phyloP scores from a whole-genome alignment of 37 sponge, comb jelly and placozoan genomes.

The Geodia barretti region DNA sequence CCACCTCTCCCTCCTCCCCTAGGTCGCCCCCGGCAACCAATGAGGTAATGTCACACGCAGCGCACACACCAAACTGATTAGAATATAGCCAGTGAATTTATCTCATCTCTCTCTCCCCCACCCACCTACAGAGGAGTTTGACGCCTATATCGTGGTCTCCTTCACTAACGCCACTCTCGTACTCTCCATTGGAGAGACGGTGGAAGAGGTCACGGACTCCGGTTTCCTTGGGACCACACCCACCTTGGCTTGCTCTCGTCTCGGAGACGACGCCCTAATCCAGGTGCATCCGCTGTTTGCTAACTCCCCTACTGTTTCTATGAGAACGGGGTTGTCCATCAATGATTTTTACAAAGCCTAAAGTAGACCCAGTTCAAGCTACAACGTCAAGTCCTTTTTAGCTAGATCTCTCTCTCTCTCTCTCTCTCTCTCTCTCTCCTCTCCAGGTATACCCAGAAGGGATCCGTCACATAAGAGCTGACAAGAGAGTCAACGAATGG shows the following conservation, averaged over 20 bases:
- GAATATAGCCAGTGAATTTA: too few species aligned
- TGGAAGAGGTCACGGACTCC: conserved; percentile 98
- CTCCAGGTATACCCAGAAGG: conserved; percentile 94
- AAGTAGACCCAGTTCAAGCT: too few species aligned
- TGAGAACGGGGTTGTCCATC: neutral
- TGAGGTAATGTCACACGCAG: neutral
- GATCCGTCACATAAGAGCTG: conserved; percentile 94
- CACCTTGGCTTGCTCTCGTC: conserved; percentile 86
- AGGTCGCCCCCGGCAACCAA: neutral
- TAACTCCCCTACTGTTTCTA: neutral
- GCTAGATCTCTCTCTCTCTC: neutral
- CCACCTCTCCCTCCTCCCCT: neutral
- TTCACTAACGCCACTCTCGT: conserved; percentile 99
- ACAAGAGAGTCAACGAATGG: conserved; percentile 98
- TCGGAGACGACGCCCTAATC: conserved; percentile 96
- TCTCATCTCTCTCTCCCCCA: too few species aligned
- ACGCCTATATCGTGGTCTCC: conserved; percentile 96
- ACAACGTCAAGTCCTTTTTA: neutral
- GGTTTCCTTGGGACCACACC: conserved; percentile 99
- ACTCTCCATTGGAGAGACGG: conserved; percentile 98
- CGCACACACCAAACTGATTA: neutral
- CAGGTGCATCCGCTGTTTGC: too few species aligned
- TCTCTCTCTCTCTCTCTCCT: neutral
- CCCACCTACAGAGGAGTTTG: conserved; percentile 86
- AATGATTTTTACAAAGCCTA: neutral